Conservation (phyloP, 2,888 invertebrate genomes). For the Siphlonurus alternatus region DNA sequence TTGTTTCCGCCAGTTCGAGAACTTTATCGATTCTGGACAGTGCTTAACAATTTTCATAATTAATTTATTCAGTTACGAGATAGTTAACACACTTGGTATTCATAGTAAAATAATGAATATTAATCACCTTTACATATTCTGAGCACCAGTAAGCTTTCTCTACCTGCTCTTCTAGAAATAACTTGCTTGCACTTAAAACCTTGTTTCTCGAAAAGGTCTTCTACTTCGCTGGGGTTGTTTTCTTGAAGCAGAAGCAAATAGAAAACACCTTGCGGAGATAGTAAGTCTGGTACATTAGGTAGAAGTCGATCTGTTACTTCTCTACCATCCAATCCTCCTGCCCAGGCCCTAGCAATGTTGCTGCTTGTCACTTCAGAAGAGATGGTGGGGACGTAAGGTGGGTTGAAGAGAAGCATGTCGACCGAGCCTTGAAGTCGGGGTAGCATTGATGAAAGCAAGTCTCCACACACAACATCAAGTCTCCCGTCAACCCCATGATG, state of each 20-base stretch:
- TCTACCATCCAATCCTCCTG: slow-evolving; percentile 57
- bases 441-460: slow-evolving; percentile 47
- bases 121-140: slow-evolving; percentile 24
- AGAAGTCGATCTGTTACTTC: slow-evolving; percentile 51
- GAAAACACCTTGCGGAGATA: slow-evolving; percentile 61
- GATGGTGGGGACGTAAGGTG: slow-evolving; percentile 90
- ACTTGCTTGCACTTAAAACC: slow-evolving; percentile 44
- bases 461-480: slow-evolving; percentile 25
- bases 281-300: slow-evolving; percentile 43
- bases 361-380: slow-evolving; percentile 42
- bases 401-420: slow-evolving; percentile 90
- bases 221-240: slow-evolving; percentile 64
- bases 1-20: too few relatives aligned
- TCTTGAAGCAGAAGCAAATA: slow-evolving; percentile 80
- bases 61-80: too few relatives aligned
- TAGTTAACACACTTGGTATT: too few relatives aligned
- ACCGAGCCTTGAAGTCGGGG: slow-evolving; percentile 40
- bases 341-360: slow-evolving; percentile 50
- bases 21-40: too few relatives aligned
- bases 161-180: slow-evolving; percentile 58
- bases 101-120: too few relatives aligned
- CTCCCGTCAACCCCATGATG: slow-evolving; percentile 39
- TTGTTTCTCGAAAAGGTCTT: slow-evolving; percentile 34
- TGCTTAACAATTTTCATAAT: too few relatives aligned
- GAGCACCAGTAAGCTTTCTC: slow-evolving; percentile 73